These are phyloP conservation scores for Leptinotarsa peninsularis DNA, from an alignment of 2,888 invertebrate species.

Conservation along the genomic window DNA sequence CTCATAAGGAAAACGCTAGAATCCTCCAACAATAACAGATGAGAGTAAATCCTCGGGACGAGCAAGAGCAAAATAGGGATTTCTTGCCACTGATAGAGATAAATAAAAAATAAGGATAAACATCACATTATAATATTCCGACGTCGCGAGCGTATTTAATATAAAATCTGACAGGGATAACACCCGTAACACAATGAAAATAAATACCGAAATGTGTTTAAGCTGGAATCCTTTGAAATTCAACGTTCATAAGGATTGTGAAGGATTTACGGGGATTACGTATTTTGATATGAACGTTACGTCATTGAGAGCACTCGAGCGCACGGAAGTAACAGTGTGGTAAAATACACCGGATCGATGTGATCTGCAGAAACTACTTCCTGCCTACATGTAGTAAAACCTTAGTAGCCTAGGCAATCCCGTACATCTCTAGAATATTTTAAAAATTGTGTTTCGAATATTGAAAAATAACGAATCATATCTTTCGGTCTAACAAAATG, in stretches of 20 bases:
- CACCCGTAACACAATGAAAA: constrained; percentile 52
- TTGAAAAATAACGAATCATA: no score
- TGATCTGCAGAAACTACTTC: neutral
- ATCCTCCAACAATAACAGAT: constrained; percentile 27
- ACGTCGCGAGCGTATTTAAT: constrained; percentile 37
- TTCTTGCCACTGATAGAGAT: constrained; percentile 31
- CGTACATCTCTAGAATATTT: no score
- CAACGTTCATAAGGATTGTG: constrained; percentile 51
- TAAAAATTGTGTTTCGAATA: no score
- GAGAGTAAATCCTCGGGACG: constrained; percentile 29
- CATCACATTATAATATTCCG: constrained; percentile 42
- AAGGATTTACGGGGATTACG: constrained; percentile 49
- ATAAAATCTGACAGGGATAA: constrained; percentile 49
- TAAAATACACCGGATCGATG: neutral
- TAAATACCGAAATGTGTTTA: constrained; percentile 55
- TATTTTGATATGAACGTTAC: constrained; percentile 51
- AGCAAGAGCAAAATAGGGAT: constrained; percentile 23
- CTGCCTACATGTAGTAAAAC: no score
- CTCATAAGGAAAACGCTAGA: constrained; percentile 26
- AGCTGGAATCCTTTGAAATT: constrained; percentile 54
- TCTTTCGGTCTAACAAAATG: no score
- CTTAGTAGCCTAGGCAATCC: no score
- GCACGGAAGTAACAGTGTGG: neutral
- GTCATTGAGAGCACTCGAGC: constrained; percentile 35
- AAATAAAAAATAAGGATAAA: constrained; percentile 36